phyloP scores from a whole-genome alignment of 2,888 invertebrate genomes.

The Thysanoteuthis rhombus region DNA sequence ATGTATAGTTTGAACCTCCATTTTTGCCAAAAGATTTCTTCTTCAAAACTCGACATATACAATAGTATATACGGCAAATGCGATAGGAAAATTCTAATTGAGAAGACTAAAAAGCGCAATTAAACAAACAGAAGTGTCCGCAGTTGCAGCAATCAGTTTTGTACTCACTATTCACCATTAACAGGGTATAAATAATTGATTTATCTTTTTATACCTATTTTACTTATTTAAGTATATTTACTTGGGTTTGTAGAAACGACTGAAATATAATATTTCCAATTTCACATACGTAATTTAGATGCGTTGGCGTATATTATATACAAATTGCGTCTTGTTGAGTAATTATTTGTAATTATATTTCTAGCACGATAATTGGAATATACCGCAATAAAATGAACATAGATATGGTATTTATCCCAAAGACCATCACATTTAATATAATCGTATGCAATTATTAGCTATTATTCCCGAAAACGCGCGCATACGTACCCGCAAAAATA shows the following conservation, averaged over 20 bases:
- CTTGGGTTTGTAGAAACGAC: neutral
- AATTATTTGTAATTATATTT: neutral
- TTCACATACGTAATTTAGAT: neutral
- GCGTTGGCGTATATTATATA: neutral
- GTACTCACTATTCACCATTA: too few relatives aligned
- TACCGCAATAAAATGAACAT: conserved; percentile 12
- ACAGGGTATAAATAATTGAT: neutral
- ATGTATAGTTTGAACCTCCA: too few relatives aligned
- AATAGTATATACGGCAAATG: too few relatives aligned
- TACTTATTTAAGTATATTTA: neutral
- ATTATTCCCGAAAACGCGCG: neutral
- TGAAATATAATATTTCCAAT: neutral
- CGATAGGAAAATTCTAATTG: too few relatives aligned
- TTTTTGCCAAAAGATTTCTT: too few relatives aligned
- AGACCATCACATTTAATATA: neutral
- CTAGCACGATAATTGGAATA: neutral
- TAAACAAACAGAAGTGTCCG: too few relatives aligned
- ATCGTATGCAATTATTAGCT: neutral
- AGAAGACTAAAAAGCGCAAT: too few relatives aligned
- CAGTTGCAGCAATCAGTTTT: too few relatives aligned
- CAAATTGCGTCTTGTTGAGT: neutral
- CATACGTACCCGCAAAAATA: neutral
- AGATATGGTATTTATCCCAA: neutral
- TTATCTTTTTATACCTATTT: neutral
- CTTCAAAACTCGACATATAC: too few relatives aligned